Evolutionary conservation across 2,113 vertebrate species (phyloP).

Genomic region (Rana temporaria): DNA sequence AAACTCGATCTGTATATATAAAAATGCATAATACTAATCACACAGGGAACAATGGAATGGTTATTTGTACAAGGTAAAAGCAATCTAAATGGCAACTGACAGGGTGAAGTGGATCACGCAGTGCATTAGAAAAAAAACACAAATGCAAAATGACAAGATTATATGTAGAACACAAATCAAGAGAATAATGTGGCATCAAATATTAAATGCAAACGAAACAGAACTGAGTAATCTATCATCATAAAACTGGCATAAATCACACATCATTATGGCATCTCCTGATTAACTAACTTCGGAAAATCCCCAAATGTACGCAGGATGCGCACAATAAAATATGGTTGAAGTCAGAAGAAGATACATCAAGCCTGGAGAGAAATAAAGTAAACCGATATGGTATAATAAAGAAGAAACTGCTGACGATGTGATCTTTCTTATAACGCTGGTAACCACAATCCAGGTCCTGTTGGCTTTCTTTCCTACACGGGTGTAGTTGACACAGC

Average conservation of each 20-base stretch:
- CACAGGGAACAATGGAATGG: background rate
- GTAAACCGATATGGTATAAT: too few species aligned
- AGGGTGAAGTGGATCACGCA: background rate
- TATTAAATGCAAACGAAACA: background rate
- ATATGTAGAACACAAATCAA: background rate
- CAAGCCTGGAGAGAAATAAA: too few species aligned
- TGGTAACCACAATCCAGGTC: too few species aligned
- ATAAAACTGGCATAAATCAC: background rate
- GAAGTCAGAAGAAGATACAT: too few species aligned
- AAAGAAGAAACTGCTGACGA: too few species aligned
- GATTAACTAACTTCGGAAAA: background rate
- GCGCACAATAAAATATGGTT: too few species aligned
- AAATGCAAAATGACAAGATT: background rate
- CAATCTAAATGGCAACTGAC: background rate
- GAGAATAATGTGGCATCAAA: conserved; percentile 3
- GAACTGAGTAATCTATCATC: conserved; percentile 1
- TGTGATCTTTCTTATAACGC: too few species aligned
- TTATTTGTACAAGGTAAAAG: background rate
- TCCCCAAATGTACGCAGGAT: background rate
- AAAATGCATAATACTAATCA: background rate
- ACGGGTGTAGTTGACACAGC: too few species aligned
- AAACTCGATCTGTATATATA: background rate
- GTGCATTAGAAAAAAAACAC: background rate
- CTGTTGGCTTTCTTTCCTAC: too few species aligned
- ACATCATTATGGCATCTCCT: background rate